Conservation (phyloP, 2,113 vertebrate species). For the Protobothrops flavoviridis region DNA sequence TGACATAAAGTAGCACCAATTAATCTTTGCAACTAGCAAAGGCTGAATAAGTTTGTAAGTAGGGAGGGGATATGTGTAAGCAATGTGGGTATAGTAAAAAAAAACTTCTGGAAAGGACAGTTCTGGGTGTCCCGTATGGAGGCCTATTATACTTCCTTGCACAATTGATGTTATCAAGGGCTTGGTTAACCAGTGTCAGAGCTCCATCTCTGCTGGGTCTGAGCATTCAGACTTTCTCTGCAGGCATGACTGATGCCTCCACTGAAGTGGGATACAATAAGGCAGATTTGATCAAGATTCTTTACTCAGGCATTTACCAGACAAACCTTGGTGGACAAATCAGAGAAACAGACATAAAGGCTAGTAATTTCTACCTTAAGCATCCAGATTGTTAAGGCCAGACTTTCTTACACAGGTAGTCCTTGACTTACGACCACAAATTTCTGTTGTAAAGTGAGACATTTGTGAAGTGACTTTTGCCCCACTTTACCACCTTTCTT, state of each 20-base stretch:
- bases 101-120: not conserved
- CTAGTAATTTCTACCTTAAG: not conserved
- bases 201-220: not conserved
- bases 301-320: not conserved
- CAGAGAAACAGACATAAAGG: not conserved
- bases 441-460: not conserved
- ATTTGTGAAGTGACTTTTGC: not conserved
- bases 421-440: not conserved
- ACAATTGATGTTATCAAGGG: not conserved
- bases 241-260: not conserved
- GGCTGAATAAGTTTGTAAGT: not conserved
- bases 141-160: not conserved
- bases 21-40: not conserved
- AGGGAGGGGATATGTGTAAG: not conserved
- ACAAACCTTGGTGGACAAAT: not conserved
- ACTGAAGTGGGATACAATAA: not conserved
- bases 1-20: not conserved
- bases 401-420: not conserved
- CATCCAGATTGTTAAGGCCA: not conserved
- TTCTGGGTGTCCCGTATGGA: not conserved
- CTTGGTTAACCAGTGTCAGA: not conserved
- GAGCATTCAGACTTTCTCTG: not conserved
- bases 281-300: not conserved
- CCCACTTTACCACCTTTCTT: not conserved
- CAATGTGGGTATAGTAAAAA: not conserved